These are phyloP conservation scores for Strigamia crassipes DNA, from an alignment of 2,888 invertebrate genomes.

Conservation along the genomic window DNA sequence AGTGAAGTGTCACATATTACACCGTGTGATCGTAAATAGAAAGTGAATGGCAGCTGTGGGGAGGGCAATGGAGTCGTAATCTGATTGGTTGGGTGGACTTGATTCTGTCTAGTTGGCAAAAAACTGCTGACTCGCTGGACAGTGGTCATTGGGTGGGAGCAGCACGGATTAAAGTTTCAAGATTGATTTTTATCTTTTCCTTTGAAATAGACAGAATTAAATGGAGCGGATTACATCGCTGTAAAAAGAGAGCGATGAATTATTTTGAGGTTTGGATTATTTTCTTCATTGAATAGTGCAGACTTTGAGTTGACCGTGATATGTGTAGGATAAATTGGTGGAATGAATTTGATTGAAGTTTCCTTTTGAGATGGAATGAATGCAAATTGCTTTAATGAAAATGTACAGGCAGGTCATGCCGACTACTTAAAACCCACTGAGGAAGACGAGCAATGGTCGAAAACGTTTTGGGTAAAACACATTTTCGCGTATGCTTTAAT, in stretches of 20 bases:
- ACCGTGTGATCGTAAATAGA: not conserved
- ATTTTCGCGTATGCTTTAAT: too few relatives aligned
- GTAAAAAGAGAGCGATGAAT: not conserved
- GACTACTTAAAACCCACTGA: too few relatives aligned
- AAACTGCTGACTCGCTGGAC: not conserved
- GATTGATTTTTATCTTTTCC: not conserved
- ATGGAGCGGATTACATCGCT: not conserved
- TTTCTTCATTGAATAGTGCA: too few relatives aligned
- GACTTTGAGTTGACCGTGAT: too few relatives aligned
- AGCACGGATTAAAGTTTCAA: not conserved
- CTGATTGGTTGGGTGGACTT: conserved; percentile 15
- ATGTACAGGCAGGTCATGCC: too few relatives aligned
- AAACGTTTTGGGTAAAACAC: too few relatives aligned
- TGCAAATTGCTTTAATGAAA: too few relatives aligned
- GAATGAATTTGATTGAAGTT: too few relatives aligned
- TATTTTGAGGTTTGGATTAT: not conserved
- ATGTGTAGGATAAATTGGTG: too few relatives aligned
- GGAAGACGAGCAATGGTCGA: too few relatives aligned
- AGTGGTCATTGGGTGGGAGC: not conserved
- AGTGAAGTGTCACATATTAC: conserved; percentile 25
- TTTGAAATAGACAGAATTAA: not conserved
- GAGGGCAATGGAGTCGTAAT: not conserved
- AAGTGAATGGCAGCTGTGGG: not conserved
- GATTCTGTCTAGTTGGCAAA: conserved; percentile 21
- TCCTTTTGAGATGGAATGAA: too few relatives aligned